A percentile compares a stretch with the other conserved stretches of the same genome.
Evolutionary conservation across 2,888 invertebrate species (phyloP).

Genomic region (Brachyptera putata): DNA sequence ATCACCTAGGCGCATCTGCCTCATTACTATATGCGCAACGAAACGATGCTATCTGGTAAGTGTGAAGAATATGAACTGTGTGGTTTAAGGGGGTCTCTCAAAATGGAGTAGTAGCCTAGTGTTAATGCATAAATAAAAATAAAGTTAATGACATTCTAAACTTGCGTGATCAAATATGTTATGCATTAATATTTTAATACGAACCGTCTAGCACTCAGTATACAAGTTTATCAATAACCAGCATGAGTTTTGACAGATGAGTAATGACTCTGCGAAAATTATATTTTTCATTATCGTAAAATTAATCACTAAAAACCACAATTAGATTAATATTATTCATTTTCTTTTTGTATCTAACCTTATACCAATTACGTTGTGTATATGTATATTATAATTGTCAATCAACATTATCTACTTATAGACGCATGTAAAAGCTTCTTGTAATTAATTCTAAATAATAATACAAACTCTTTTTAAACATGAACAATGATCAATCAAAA

Average conservation of each 20-base stretch:
- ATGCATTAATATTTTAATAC: slow-evolving; percentile 4
- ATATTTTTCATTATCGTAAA: neutral
- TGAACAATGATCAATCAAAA: slow-evolving; percentile 15
- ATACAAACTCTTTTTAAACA: neutral
- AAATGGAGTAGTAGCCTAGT: neutral
- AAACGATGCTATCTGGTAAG: slow-evolving; percentile 13
- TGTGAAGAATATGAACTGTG: slow-evolving; percentile 15
- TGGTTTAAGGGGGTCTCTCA: neutral
- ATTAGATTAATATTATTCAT: slow-evolving; percentile 5
- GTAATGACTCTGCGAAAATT: slow-evolving; percentile 11
- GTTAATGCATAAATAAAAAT: neutral
- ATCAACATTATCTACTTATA: slow-evolving; percentile 1
- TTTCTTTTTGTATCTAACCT: slow-evolving; percentile 2
- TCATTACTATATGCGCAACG: slow-evolving; percentile 11
- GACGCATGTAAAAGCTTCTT: slow-evolving; percentile 7
- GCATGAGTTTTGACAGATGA: slow-evolving; percentile 14
- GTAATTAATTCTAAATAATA: slow-evolving; percentile 10
- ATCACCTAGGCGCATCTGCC: slow-evolving; percentile 13
- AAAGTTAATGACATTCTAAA: neutral
- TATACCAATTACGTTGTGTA: neutral
- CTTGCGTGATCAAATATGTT: neutral
- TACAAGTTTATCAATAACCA: slow-evolving; percentile 10
- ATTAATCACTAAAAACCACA: neutral
- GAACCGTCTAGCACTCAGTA: too few species aligned
- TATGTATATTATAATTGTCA: slow-evolving; percentile 11